Evolutionary conservation across 2,888 invertebrate genomes (phyloP).

Genomic region (Troilus luridus): DNA sequence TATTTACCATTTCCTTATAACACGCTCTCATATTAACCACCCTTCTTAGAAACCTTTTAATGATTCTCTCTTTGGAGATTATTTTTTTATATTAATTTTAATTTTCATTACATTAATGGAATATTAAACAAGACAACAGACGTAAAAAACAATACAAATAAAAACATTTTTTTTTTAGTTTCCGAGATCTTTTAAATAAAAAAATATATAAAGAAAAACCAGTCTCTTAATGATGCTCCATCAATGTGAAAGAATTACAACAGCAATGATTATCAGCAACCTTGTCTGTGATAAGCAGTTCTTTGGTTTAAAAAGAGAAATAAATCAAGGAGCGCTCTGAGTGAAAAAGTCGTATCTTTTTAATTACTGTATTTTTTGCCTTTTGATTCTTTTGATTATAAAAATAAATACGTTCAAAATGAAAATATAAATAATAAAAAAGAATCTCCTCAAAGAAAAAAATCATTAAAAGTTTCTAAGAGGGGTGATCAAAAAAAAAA

Average conservation of each 20-base stretch:
- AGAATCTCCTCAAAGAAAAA: neutral
- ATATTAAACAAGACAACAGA: too few species aligned
- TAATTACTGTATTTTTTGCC: neutral
- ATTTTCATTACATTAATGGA: too few species aligned
- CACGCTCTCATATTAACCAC: too few species aligned
- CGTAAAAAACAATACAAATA: too few species aligned
- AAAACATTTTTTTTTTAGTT: too few species aligned
- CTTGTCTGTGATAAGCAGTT: neutral
- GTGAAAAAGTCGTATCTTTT: neutral
- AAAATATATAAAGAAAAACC: neutral
- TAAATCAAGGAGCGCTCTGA: neutral
- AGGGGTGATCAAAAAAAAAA: too few species aligned
- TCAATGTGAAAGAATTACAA: neutral
- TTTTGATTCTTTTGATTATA: neutral
- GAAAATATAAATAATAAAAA: neutral
- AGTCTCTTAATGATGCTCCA: neutral
- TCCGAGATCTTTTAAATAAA: too few species aligned
- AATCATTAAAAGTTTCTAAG: too few species aligned
- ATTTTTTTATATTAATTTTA: too few species aligned
- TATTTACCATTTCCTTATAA: too few species aligned
- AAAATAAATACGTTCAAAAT: neutral
- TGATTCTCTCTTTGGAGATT: too few species aligned
- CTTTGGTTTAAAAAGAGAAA: neutral
- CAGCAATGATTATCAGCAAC: neutral
- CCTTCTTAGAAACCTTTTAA: too few species aligned